Base-by-base conservation (phyloP, 1,140 invertebrate species). In the Aphelinus certus region DNA sequence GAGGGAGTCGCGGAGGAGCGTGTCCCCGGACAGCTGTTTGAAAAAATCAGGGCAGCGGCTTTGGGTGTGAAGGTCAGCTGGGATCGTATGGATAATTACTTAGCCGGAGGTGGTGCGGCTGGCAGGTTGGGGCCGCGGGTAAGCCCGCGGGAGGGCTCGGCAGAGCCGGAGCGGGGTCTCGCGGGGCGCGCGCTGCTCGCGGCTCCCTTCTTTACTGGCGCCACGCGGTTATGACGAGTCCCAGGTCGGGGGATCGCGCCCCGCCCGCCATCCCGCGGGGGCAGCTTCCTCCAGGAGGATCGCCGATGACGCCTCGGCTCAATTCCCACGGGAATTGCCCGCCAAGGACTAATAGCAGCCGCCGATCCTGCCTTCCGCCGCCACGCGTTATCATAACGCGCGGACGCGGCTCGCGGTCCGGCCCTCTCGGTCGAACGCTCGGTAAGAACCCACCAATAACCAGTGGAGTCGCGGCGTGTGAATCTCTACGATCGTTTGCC, bases 301-400 rank as follows among this genome's bases (percentile, higher is more conserved):
- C 67, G n/a, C 69, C 64, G 68, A 65, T 53, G 51, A 53, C 77
- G 51, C 51, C 51, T 53, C 51, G 51, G 65, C 60, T 75, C 76
- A 84, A 87, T 86, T 86, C 85, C 85, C 85, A 84, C 83, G 85
- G 85, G 85, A 87, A 87, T 87, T 86, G 80, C 83, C 79, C 75
- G 74, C 80, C 42, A 78, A 82, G 78, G 82, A 86, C 79, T 86
- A 83, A 85, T 86, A 86, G 79, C 78, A 79, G 79, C 26, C 26
- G 26, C 26, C 57, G 58, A 26, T 46, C 43, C 1, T 3, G 1
- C 51, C 1, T 7, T 10, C 42, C 26, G 26, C 26, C 26, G 0
- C 26, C 26, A 26, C 26, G 26, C 26, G 26, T 26, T 26, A 26
- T 26, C 26, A 26, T 26, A 26, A 26, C 26, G 26, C 26, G 26